Evolutionary conservation across 2,888 invertebrate genomes (phyloP).

Genomic region (Rhagium mordax): DNA sequence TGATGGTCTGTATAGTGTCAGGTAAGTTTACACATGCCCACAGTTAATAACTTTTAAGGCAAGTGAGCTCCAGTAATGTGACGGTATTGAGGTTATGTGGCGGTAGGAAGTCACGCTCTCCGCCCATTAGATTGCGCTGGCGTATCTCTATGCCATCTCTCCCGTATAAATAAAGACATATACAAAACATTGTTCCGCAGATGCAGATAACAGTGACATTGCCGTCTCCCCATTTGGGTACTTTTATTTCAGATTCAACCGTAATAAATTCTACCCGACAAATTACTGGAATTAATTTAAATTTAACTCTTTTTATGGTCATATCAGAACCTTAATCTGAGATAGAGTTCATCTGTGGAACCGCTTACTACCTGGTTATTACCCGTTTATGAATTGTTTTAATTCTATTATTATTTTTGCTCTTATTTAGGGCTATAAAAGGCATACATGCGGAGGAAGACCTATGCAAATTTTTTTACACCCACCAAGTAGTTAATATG

Average conservation of each 20-base stretch:
- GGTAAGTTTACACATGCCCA: constrained; percentile 11
- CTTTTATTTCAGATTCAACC: not conserved
- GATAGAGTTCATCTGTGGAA: not conserved
- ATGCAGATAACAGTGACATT: constrained; percentile 1
- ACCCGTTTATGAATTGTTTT: not conserved
- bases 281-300: constrained; percentile 20
- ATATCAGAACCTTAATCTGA: not conserved
- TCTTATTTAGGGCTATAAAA: not conserved
- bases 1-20: not conserved
- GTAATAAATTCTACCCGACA: constrained; percentile 1
- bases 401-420: not conserved
- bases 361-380: not conserved
- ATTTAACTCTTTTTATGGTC: constrained; percentile 12
- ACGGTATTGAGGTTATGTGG: constrained; percentile 51
- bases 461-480: not conserved
- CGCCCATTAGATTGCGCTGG: constrained; percentile 57
- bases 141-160: constrained; percentile 55
- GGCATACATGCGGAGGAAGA: not conserved
- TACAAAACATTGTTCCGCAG: constrained; percentile 19
- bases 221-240: constrained; percentile 8
- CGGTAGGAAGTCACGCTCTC: constrained; percentile 57
- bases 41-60: constrained; percentile 2
- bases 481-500: not conserved
- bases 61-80: constrained; percentile 14
- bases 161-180: constrained; percentile 54